Conservation (phyloP, 2,888 invertebrate species). For the Platycnemis pennipes region DNA sequence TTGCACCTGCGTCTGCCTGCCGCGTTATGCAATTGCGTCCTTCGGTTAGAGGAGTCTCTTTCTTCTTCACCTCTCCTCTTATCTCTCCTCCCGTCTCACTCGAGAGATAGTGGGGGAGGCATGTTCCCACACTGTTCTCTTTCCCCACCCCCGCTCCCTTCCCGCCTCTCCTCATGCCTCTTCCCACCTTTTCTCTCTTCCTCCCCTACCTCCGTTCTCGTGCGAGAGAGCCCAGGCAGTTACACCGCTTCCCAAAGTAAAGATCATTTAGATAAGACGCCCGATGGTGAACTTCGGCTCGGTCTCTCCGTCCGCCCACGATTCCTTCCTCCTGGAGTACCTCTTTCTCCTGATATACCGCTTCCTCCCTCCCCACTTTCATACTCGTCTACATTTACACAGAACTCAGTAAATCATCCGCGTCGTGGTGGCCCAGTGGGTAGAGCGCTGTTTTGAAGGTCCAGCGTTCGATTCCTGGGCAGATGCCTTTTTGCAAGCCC, state of each 20-base stretch:
- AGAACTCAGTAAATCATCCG: too few relatives aligned
- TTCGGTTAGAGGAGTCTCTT: neutral
- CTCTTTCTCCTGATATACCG: neutral
- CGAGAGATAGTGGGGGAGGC: neutral
- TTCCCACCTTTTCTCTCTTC: neutral
- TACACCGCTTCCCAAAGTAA: neutral
- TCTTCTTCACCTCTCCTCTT: neutral
- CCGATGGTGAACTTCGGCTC: neutral
- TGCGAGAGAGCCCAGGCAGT: neutral
- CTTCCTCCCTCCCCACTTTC: neutral
- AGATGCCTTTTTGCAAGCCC: too few relatives aligned
- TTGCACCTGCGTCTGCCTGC: neutral
- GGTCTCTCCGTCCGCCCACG: neutral
- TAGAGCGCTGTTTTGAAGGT: too few relatives aligned
- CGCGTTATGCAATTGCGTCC: neutral
- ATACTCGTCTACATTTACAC: neutral
- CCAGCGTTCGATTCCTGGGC: too few relatives aligned
- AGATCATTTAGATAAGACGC: conserved; percentile 22
- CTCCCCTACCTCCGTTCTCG: neutral
- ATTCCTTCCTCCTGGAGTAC: neutral
- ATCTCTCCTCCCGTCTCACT: neutral
- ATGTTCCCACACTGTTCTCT: conserved; percentile 10
- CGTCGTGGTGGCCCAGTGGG: too few relatives aligned
- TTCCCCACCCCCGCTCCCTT: neutral
- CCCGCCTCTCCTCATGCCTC: neutral